These are phyloP conservation scores for Varecia variegata DNA, from an alignment of 2,797 vertebrate species.

Conservation along the genomic window DNA sequence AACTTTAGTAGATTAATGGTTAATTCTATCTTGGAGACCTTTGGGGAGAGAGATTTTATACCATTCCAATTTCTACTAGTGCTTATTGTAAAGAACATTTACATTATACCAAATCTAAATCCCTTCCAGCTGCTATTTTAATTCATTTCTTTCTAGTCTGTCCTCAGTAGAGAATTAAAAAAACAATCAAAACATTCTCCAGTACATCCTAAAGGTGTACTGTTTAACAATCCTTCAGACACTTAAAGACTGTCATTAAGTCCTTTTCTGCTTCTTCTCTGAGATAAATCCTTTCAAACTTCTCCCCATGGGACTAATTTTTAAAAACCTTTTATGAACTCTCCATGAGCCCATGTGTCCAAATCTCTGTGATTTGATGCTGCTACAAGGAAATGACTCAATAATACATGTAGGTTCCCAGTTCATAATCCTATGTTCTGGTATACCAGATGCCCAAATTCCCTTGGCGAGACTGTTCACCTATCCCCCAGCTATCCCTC, in stretches of 20 bases:
- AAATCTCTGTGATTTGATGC: background rate
- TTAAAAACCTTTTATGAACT: background rate
- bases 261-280: background rate
- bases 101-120: background rate
- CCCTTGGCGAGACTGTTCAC: background rate
- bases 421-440: background rate
- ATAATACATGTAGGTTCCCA: background rate
- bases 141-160: slow-evolving; percentile 31
- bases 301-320: background rate
- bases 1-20: background rate
- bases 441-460: background rate
- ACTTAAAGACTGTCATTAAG: background rate
- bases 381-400: background rate
- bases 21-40: background rate
- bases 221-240: slow-evolving; percentile 10
- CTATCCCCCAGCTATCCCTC: background rate
- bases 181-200: slow-evolving; percentile 3
- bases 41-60: background rate
- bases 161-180: slow-evolving; percentile 5
- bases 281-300: slow-evolving; percentile 28
- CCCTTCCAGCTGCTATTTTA: slow-evolving; percentile 26
- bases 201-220: background rate
- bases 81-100: background rate
- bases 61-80: background rate
- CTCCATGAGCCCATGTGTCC: background rate